Conservation (phyloP, 2,888 invertebrate species). For the Lithophane semibrunnea region DNA sequence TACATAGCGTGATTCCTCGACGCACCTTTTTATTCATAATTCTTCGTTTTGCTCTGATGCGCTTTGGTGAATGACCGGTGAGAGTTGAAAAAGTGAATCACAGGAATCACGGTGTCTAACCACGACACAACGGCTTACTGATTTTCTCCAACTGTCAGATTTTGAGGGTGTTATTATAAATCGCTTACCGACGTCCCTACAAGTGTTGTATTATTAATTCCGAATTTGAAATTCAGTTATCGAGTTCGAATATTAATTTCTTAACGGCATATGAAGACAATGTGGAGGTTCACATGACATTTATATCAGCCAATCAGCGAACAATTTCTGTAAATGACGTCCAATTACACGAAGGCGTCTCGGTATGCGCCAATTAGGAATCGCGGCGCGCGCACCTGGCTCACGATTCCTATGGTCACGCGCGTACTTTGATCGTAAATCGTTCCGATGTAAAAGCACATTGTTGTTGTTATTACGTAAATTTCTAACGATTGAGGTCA, state of each 20-base stretch:
- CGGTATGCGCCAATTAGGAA: slow-evolving; percentile 87
- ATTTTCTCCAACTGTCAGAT: slow-evolving; percentile 74
- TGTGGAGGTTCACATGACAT: slow-evolving; percentile 75
- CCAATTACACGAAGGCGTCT: slow-evolving; percentile 87
- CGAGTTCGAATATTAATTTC: slow-evolving; percentile 52
- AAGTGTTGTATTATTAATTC: slow-evolving; percentile 12
- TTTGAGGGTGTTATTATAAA: slow-evolving; percentile 59
- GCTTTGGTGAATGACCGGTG: slow-evolving; percentile 88
- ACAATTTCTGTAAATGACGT: slow-evolving; percentile 85
- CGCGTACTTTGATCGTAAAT: slow-evolving; percentile 81
- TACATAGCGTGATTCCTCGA: slow-evolving; percentile 86
- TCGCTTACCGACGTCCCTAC: slow-evolving; percentile 33
- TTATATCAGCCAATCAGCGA: slow-evolving; percentile 82
- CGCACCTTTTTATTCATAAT: slow-evolving; percentile 88
- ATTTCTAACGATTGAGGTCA: slow-evolving; percentile 72
- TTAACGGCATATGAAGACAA: slow-evolving; percentile 41
- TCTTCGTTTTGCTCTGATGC: slow-evolving; percentile 84
- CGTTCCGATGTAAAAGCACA: slow-evolving; percentile 75
- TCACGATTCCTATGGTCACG: slow-evolving; percentile 86
- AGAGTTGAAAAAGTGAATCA: slow-evolving; percentile 87
- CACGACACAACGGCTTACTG: slow-evolving; percentile 79
- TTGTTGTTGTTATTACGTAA: slow-evolving; percentile 72
- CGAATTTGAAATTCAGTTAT: slow-evolving; percentile 17
- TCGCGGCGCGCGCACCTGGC: slow-evolving; percentile 85
- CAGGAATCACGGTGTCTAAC: slow-evolving; percentile 88